phyloP scores from a whole-genome alignment of 2,797 vertebrate species.

The Arrhamphus sclerolepis region DNA sequence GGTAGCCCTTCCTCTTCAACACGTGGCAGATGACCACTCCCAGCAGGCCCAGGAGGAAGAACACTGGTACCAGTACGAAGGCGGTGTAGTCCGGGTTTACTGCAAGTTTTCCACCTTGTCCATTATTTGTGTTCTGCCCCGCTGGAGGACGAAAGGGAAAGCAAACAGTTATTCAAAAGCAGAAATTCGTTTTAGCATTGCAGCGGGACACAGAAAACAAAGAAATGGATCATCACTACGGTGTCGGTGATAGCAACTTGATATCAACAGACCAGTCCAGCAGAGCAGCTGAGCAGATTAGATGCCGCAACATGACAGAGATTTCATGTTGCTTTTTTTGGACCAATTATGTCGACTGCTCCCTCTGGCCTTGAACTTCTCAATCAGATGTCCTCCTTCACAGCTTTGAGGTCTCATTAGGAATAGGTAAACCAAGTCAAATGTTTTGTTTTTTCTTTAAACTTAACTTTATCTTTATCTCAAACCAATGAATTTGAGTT shows the following conservation, averaged over 20 bases:
- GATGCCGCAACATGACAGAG: constrained; percentile 15
- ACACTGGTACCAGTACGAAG: constrained; percentile 87
- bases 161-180: not conserved
- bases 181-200: not conserved
- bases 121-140: not conserved
- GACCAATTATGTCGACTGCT: constrained; percentile 14
- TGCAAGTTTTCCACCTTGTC: not conserved
- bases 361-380: constrained; percentile 9
- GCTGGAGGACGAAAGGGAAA: constrained; percentile 21
- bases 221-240: no score
- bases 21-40: constrained; percentile 95
- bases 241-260: constrained; percentile 11
- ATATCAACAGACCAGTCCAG: not conserved
- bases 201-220: no score
- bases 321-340: no score
- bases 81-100: constrained; percentile 79
- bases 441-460: no score
- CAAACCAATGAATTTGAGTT: no score
- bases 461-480: no score
- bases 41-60: constrained; percentile 92
- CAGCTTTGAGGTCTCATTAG: not conserved
- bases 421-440: no score
- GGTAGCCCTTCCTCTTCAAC: constrained; percentile 94
- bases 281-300: constrained; percentile 39
- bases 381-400: not conserved